Base-by-base conservation (phyloP, 2,797 vertebrate genomes). In the Harpagifer antarcticus region DNA sequence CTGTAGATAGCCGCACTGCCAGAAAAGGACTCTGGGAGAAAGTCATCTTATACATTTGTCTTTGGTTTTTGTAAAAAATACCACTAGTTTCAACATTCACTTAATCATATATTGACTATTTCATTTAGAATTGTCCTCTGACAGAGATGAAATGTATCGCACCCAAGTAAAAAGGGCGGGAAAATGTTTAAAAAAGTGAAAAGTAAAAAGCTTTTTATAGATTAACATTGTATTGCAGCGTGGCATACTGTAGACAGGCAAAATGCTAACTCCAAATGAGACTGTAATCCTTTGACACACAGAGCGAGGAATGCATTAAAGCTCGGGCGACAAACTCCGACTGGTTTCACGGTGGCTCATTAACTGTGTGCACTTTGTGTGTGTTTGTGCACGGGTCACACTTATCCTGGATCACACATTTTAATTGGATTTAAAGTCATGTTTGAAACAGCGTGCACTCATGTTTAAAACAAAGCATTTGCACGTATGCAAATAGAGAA, bases 381-480 rank as follows among this genome's bases (percentile, higher is more conserved):
- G 66, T 52, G 60, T 67, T 19, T 70, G 67, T 62, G 64, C 54
- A n/a, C 3, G 20, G 56, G 66, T 65, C 58, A 76, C 45, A 68
- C 65, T 68, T 76, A 37, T 42, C 43, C 44, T 8, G 54, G 45
- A 79, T 83, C 75, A 47, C 75, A 58, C 70, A 1, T 79, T 82
- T 82, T 85, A 91, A 89, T 86, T 88, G 78, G 85, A 80, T 82
- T 89, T 78, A 78, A 77, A 74, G 15, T 52, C 63, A 67, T 8
- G 47, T 31, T 57, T 4, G 27, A 66, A 72, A 17, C 76, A 2
- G 40, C 27, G 23, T 2, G 45, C 2, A 67, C 67, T 58, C n/a
- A n/a, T 78, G 68, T 84, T 84, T 72, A 60, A 84, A 85, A 66
- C 61, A 78, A 76, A 72, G 60, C 56, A 57, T 54, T 72, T 53